Percentiles rank a stretch among this genome's conserved stretches.
Conservation (phyloP, 2,888 invertebrate genomes). For the Diogma glabrata region DNA sequence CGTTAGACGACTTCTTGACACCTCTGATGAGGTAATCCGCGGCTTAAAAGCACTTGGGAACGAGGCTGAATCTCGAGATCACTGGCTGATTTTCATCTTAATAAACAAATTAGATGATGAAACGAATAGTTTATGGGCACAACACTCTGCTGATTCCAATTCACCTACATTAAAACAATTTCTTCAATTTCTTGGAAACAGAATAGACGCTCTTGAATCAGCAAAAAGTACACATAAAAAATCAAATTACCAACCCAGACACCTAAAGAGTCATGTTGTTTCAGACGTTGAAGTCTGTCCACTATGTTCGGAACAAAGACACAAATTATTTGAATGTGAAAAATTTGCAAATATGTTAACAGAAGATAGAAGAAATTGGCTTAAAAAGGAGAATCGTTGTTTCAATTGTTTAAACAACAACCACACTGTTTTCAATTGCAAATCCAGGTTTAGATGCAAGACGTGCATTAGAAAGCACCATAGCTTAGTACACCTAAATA, state of each 20-base stretch:
- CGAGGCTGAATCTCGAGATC: no score
- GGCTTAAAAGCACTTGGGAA: no score
- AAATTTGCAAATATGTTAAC: not conserved
- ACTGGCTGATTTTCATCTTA: no score
- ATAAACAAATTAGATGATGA: not conserved
- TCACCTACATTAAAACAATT: not conserved
- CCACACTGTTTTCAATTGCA: not conserved
- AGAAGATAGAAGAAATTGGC: not conserved
- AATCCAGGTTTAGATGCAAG: not conserved
- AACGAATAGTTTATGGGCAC: not conserved
- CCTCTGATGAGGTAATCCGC: no score
- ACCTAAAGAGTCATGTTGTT: no score
- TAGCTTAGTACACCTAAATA: not conserved
- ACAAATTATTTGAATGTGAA: not conserved
- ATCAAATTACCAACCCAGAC: not conserved
- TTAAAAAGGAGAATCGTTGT: no score
- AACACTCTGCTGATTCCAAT: not conserved
- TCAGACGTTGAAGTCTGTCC: not conserved
- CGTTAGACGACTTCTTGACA: no score
- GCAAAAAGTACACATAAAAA: not conserved
- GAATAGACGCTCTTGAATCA: not conserved
- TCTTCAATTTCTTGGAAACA: not conserved
- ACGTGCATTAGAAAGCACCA: not conserved
- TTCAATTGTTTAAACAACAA: no score
- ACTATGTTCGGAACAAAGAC: not conserved